Evolutionary conservation across 2,113 vertebrate genomes (phyloP), one percentile per base, ranked within the genome.

Genomic region (Apeltes quadracus): DNA sequence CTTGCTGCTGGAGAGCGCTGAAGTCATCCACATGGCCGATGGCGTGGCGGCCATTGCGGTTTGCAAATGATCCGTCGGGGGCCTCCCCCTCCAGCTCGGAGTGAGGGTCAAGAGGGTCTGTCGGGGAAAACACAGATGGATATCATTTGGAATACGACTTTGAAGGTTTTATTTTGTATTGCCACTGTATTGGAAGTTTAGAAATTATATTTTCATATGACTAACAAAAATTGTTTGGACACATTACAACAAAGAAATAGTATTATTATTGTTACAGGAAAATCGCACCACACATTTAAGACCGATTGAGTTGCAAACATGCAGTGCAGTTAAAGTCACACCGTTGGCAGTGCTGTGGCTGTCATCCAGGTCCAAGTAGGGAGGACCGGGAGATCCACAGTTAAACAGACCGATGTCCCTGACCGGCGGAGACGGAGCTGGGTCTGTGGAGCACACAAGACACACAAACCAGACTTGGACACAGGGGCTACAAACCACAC

Each of bases 341-440:
- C 93, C 93, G 61, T 91, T 93, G 75, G 90, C 82, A 67, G 89
- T 88, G 80, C 90, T 86, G 68, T 90, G 90, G 87, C 83, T 89
- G 78, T 94, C 92, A 12, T 94, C 93, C 75, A 80, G 0, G n/a
- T 79, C 84, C 27, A 85, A 91, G 85, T 87, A 65, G 38, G 80
- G 78, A 32, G 82, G 79, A 84, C 77, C 90, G 29, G 75, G 18
- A 27, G 93, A 93, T 58, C 90, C 91, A 62, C 91, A 86, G 78
- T 93, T 93, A 86, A 92, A 95, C 62, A 94, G 91, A 81, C 95
- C 96, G 62, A 95, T 92, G 51, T 98, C 96, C 68, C 96, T 93
- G 83, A 97, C 96, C 0, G 96, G 96, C 80, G 96, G 96, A 85
- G 96, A 98, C 1, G 93, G 94, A 76, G 92, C 94, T 1, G 94